These are phyloP conservation scores for Drosophila sp. DNA, from an alignment of 1,140 invertebrate genomes.

Conservation along the genomic window DNA sequence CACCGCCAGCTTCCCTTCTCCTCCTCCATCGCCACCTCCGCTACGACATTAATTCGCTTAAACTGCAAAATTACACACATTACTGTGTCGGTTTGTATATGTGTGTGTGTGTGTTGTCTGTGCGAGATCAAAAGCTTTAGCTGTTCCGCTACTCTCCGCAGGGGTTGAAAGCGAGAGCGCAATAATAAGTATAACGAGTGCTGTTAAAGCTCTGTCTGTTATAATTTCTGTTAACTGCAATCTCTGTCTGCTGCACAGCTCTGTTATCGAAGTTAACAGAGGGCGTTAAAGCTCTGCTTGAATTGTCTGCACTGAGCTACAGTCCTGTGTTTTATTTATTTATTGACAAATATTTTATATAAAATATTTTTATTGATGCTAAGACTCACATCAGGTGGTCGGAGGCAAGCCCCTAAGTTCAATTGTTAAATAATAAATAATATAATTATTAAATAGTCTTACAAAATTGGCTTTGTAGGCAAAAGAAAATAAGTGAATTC, in stretches of 20 bases:
- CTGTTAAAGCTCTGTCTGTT: conserved; percentile 8
- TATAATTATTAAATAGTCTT: no score
- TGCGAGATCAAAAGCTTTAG: conserved; percentile 13
- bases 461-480: no score
- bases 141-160: no score
- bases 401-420: no score
- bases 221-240: conserved; percentile 9
- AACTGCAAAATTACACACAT: conserved; percentile 54
- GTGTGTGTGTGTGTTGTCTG: conserved; percentile 9
- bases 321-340: no score
- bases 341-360: no score
- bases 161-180: conserved; percentile 31
- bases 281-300: background rate
- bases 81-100: background rate
- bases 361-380: no score
- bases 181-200: background rate
- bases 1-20: conserved; percentile 6
- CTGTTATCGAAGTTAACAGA: background rate
- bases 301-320: background rate
- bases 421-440: no score
- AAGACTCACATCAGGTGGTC: no score
- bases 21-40: background rate
- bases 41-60: conserved; percentile 58
- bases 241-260: background rate
- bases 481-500: no score